A percentile compares a stretch with the other conserved stretches of the same genome.
Evolutionary conservation across 1,140 invertebrate species (phyloP).

Genomic region (Microplitis mediator): DNA sequence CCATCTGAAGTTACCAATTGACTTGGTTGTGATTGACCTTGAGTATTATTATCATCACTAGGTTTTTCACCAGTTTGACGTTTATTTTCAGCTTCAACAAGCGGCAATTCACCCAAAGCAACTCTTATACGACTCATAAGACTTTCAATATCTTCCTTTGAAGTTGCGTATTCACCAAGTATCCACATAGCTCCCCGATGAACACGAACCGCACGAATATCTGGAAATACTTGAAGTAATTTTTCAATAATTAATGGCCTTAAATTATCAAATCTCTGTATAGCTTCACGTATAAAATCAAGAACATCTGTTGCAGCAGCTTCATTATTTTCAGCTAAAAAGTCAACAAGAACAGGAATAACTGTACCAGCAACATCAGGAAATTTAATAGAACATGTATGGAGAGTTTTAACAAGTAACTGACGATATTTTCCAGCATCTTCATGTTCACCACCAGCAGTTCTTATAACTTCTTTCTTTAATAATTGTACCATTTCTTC

Average conservation of each 20-base stretch:
- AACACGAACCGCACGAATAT: constrained; percentile 85
- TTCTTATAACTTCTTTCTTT: constrained; percentile 94
- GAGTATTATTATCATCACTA: constrained; percentile 55
- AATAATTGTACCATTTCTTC: constrained; percentile 95
- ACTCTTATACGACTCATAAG: constrained; percentile 79
- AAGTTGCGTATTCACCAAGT: constrained; percentile 91
- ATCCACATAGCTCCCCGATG: constrained; percentile 97
- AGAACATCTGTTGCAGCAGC: constrained; percentile 93
- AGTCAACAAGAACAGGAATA: constrained; percentile 94
- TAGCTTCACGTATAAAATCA: constrained; percentile 92
- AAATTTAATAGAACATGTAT: constrained; percentile 96
- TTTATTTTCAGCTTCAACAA: constrained; percentile 88
- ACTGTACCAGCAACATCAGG: constrained; percentile 94
- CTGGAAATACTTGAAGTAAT: constrained; percentile 71
- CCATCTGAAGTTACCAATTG: constrained; percentile 96
- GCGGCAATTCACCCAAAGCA: constrained; percentile 84
- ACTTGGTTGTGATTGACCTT: constrained; percentile 51
- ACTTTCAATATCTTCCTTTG: constrained; percentile 76
- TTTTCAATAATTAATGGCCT: constrained; percentile 76
- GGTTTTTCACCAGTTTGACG: constrained; percentile 70
- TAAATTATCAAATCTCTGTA: constrained; percentile 88
- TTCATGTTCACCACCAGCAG: constrained; percentile 90
- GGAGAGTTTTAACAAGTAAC: constrained; percentile 91
- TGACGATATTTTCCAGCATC: constrained; percentile 96
- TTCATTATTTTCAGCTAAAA: constrained; percentile 94